phyloP scores from a whole-genome alignment of 2,888 invertebrate genomes.

The Pachymerium ferrugineum region DNA sequence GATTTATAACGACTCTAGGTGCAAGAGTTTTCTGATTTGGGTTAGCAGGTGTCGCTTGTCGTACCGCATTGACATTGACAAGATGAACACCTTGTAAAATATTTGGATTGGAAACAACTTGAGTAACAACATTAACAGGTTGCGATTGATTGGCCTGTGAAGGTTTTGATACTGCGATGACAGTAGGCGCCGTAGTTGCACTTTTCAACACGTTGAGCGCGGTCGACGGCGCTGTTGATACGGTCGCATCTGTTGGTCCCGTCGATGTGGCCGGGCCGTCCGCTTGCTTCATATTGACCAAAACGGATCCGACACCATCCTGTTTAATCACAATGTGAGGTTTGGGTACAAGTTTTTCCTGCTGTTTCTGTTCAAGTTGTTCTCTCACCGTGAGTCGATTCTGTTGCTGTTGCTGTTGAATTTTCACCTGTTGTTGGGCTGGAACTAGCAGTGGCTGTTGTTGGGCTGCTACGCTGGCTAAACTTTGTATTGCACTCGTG shows the following conservation, averaged over 20 bases:
- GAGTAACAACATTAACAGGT: slow-evolving; percentile 38
- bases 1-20: slow-evolving; percentile 68
- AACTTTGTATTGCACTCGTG: slow-evolving; percentile 42
- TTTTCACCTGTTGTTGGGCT: neutral
- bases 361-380: slow-evolving; percentile 32
- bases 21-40: slow-evolving; percentile 41
- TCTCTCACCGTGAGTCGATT: slow-evolving; percentile 31
- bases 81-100: slow-evolving; percentile 57
- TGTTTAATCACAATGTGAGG: slow-evolving; percentile 32
- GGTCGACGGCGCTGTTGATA: neutral
- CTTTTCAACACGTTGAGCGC: slow-evolving; percentile 28
- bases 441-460: slow-evolving; percentile 43
- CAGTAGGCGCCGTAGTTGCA: neutral
- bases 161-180: slow-evolving; percentile 29
- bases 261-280: slow-evolving; percentile 30
- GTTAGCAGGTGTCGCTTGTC: slow-evolving; percentile 53
- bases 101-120: slow-evolving; percentile 37
- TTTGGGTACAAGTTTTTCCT: slow-evolving; percentile 33
- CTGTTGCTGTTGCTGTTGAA: neutral
- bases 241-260: slow-evolving; percentile 12
- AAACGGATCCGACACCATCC: slow-evolving; percentile 28
- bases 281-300: slow-evolving; percentile 28
- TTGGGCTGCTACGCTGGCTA: slow-evolving; percentile 44
- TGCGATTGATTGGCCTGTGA: slow-evolving; percentile 29
- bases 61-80: slow-evolving; percentile 64